These are phyloP conservation scores for Cyphomyrus discorhynchus DNA, from an alignment of 2,113 vertebrate genomes.

Conservation along the genomic window DNA sequence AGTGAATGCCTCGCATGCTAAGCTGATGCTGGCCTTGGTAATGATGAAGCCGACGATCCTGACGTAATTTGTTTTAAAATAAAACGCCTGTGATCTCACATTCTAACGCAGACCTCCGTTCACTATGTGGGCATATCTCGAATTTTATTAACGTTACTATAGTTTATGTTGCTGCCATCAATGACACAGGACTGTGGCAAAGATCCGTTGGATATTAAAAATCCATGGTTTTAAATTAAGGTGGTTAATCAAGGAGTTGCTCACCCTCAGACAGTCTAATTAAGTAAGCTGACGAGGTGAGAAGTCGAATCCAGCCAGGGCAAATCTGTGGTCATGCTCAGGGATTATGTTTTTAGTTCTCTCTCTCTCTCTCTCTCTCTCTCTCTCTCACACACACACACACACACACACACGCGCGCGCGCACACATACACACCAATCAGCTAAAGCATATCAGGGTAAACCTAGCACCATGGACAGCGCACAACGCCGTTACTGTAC, in stretches of 20 bases:
- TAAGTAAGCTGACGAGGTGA: conserved; percentile 1
- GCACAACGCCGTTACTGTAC: conserved; percentile 36
- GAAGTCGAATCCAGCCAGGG: not conserved
- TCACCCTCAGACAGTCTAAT: not conserved
- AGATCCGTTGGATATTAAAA: not conserved
- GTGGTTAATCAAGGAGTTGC: not conserved
- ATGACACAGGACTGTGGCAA: not conserved
- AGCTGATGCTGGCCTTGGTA: not conserved
- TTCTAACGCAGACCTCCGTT: not conserved
- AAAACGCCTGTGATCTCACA: not conserved
- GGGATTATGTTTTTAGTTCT: conserved; percentile 9
- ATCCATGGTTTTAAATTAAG: not conserved
- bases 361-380: not conserved
- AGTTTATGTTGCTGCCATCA: not conserved
- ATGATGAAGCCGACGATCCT: not conserved
- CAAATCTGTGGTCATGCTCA: conserved; percentile 11
- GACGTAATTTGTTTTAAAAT: not conserved
- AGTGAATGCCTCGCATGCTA: not conserved
- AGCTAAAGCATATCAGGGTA: conserved; percentile 21
- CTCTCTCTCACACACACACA: not conserved
- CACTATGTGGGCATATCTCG: not conserved
- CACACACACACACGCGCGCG: not conserved
- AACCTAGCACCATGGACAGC: conserved; percentile 62
- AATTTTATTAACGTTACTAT: not conserved
- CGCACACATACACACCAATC: not conserved